Percentiles rank a stretch among this genome's conserved stretches.
These are phyloP conservation scores for Brachionus koreanus DNA, from an alignment of 1,140 invertebrate species.

Conservation along the genomic window DNA sequence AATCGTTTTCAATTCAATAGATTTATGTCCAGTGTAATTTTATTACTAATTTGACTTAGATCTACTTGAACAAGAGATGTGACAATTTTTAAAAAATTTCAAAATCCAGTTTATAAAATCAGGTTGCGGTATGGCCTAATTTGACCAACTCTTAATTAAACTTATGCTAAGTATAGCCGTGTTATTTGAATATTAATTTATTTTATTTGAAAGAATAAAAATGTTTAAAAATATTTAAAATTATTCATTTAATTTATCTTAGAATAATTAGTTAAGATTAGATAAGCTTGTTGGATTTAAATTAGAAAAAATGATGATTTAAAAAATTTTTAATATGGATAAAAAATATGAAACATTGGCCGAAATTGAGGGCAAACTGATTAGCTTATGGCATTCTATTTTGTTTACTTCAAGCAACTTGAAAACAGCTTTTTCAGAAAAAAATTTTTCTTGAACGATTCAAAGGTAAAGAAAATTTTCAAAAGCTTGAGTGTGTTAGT, in stretches of 20 bases:
- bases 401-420: neutral
- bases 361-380: too few relatives aligned
- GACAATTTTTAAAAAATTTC: too few relatives aligned
- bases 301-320: neutral
- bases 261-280: neutral
- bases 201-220: neutral
- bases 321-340: neutral
- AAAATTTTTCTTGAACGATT: neutral
- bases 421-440: neutral
- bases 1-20: too few relatives aligned
- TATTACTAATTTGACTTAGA: too few relatives aligned
- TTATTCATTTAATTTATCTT: neutral
- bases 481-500: neutral
- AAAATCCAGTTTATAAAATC: too few relatives aligned
- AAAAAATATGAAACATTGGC: too few relatives aligned
- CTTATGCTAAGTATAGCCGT: too few relatives aligned
- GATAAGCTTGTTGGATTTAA: neutral
- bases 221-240: neutral
- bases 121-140: too few relatives aligned
- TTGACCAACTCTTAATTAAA: too few relatives aligned
- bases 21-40: too few relatives aligned
- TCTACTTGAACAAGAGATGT: too few relatives aligned
- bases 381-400: neutral
- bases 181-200: too few relatives aligned
- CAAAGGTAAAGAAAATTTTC: neutral